Evolutionary conservation across 2,113 vertebrate genomes (phyloP), one percentile per base, ranked within the genome.

Genomic region (Cyphomyrus plagiostoma): DNA sequence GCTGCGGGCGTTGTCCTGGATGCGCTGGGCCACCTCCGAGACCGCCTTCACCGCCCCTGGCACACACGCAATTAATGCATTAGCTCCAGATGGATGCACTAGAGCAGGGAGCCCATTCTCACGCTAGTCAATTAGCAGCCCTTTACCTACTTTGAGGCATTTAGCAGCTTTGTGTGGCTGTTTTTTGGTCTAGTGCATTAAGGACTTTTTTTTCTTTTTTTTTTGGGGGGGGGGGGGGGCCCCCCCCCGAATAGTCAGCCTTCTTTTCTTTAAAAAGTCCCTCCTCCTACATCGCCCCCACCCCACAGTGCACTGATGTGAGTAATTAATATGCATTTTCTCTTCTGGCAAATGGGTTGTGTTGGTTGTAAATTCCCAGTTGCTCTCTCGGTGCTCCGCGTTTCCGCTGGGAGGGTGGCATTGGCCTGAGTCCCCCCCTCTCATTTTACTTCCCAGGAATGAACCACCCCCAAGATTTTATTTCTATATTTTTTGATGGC

Each of bases 1-100:
- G 94, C 93, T 93, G 91, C 92, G 94, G 93, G 94, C 90, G n/a
- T 93, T 95, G 95, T 96, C 93, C 92, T 95, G 93, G 92, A 96
- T 95, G 91, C 92, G 94, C 92, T 95, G 94, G 93, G 93, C 93
- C 91, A 95, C 91, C 90, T 93, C 92, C 2, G 93, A 94, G 87
- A 98, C 19, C 9, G 90, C 94, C 89, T 92, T 92, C 42, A 96
- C 88, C 0, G 92, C 93, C 90, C 92, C 93, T 99, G 94, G 74
- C 48, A 87, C 66, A 45, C 52, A 87, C 83, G 86, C 85, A 74
- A 74, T 26, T 83, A 77, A 48, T 77, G 70, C 56, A 56, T 77
- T 66, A 86, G 30, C n/a, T 86, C 48, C 53, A 82, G 48, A 30
- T 50, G 74, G 88, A 42, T 42, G 21, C 7, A 23, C 26, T 19